These are phyloP conservation scores for Tetropium fuscum DNA, from an alignment of 2,888 invertebrate genomes.

Conservation along the genomic window DNA sequence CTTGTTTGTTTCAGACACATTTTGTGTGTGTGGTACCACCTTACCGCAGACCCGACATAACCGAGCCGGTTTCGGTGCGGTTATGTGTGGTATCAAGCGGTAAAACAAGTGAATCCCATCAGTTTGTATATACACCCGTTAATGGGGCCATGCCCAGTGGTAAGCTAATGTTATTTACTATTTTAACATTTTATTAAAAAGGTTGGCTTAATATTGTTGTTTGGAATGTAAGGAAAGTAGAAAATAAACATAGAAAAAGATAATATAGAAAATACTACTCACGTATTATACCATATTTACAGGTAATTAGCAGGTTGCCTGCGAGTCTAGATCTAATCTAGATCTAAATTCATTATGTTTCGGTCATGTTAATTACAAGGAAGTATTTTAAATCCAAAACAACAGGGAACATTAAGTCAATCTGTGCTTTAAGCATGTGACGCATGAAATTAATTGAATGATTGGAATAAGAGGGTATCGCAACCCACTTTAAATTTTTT, in stretches of 20 bases:
- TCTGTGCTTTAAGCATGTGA: slow-evolving; percentile 53
- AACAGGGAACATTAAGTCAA: slow-evolving; percentile 52
- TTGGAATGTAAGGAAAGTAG: slow-evolving; percentile 10
- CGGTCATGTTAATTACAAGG: too few relatives aligned
- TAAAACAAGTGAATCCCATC: slow-evolving; percentile 87
- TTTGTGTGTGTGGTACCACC: slow-evolving; percentile 88
- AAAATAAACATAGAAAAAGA: not conserved
- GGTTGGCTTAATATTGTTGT: slow-evolving; percentile 56
- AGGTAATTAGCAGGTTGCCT: too few relatives aligned
- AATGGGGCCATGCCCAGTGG: slow-evolving; percentile 64
- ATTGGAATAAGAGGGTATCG: slow-evolving; percentile 47
- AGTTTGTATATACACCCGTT: slow-evolving; percentile 82
- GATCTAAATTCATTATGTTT: too few relatives aligned
- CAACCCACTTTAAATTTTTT: slow-evolving; percentile 36
- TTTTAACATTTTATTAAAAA: slow-evolving; percentile 42
- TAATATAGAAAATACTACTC: too few relatives aligned
- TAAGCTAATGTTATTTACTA: slow-evolving; percentile 59
- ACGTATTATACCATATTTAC: too few relatives aligned
- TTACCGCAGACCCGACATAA: slow-evolving; percentile 76
- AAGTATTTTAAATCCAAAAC: slow-evolving; percentile 46
- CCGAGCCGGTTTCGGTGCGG: slow-evolving; percentile 79
- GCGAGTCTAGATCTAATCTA: too few relatives aligned
- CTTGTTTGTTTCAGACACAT: slow-evolving; percentile 75
- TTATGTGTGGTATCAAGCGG: slow-evolving; percentile 87
- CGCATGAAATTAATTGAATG: slow-evolving; percentile 59